Percentiles rank a stretch among this genome's conserved stretches.
phyloP scores from a whole-genome alignment of 2,888 invertebrate genomes.

The Drosophila meridionalis region DNA sequence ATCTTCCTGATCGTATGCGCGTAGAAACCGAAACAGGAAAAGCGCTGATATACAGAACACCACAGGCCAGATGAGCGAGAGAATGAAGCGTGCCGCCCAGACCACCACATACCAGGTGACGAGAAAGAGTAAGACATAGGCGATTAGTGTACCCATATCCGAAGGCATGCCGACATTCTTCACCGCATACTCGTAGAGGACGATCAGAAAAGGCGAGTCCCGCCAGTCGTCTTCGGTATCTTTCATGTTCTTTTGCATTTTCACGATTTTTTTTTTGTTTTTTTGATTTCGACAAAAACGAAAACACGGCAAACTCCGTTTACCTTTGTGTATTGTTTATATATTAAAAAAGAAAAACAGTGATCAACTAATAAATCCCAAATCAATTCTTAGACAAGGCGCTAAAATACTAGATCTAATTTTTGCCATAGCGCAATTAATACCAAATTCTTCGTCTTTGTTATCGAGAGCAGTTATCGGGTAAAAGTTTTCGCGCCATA shows the following conservation, averaged over 20 bases:
- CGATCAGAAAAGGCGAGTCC: conserved; percentile 23
- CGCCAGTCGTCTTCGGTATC: conserved; percentile 35
- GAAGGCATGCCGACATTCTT: conserved; percentile 64
- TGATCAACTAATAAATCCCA: conserved; percentile 7
- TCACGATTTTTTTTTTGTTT: conserved; percentile 5
- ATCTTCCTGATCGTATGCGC: conserved; percentile 12
- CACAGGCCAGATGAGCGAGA: conserved; percentile 76
- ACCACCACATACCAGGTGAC: conserved; percentile 72
- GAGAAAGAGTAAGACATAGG: conserved; percentile 66
- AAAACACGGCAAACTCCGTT: conserved; percentile 14
- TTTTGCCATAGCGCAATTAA: not conserved
- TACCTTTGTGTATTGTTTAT: conserved; percentile 4
- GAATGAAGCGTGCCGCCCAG: conserved; percentile 60
- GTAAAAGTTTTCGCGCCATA: not conserved
- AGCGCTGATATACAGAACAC: conserved; percentile 60
- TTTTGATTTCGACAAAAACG: not conserved
- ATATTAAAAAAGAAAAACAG: not conserved
- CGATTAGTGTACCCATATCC: conserved; percentile 62
- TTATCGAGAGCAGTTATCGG: conserved; percentile 44
- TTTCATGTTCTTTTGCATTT: conserved; percentile 24
- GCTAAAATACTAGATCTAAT: conserved; percentile 13
- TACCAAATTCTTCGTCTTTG: not conserved
- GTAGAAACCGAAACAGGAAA: conserved; percentile 40
- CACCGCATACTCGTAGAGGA: conserved; percentile 68
- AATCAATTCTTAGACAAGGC: no score